phyloP scores from a whole-genome alignment of 2,113 vertebrate species.

The Litocranius walleri region DNA sequence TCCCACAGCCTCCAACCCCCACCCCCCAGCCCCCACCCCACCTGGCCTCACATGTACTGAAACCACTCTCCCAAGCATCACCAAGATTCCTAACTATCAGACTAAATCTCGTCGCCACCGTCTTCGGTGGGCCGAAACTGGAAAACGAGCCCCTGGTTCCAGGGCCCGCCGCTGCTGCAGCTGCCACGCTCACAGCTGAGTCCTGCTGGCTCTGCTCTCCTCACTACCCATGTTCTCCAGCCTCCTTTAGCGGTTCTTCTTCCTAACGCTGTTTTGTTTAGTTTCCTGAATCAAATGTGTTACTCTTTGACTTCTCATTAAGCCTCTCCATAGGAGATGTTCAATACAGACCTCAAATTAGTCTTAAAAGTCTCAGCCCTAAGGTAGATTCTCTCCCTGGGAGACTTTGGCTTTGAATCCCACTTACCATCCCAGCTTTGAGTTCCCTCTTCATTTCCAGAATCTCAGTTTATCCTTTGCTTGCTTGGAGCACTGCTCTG shows the following conservation, averaged over 20 bases:
- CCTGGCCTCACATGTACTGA: neutral
- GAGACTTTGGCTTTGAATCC: neutral
- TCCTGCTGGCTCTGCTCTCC: neutral
- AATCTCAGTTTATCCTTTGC: neutral
- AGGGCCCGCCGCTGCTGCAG: neutral
- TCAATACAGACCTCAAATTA: neutral
- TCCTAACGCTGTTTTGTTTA: neutral
- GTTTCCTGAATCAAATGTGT: neutral
- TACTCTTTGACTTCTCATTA: neutral
- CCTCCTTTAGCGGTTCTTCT: neutral
- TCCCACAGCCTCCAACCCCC: fast-evolving
- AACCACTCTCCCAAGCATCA: neutral
- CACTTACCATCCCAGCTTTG: neutral
- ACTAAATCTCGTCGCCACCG: fast-evolving
- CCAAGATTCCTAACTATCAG: neutral
- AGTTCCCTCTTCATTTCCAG: neutral
- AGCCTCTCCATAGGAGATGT: neutral
- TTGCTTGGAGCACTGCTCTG: neutral
- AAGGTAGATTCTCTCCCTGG: neutral
- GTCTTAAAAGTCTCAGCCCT: neutral
- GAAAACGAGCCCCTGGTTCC: neutral
- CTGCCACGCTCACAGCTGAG: fast-evolving
- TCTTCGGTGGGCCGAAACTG: fast-evolving
- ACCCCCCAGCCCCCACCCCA: fast-evolving
- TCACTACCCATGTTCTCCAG: neutral